A percentile compares a stretch with the other conserved stretches of the same genome.
These are phyloP conservation scores for Miichthys miiuy DNA, from an alignment of 2,797 vertebrate genomes.

Conservation along the genomic window DNA sequence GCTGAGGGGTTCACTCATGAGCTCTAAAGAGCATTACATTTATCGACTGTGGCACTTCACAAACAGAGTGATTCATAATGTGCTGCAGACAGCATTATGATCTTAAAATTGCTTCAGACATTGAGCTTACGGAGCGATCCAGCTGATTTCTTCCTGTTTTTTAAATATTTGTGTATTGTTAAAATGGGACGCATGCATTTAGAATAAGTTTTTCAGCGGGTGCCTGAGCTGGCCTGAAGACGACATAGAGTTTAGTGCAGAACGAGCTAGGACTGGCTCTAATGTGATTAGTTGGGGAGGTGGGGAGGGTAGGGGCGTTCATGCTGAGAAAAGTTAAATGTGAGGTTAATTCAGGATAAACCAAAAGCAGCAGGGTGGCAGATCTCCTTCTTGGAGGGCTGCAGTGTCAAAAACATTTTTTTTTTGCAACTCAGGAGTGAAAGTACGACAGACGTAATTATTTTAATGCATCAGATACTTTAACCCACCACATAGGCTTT, in stretches of 20 bases:
- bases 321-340: constrained; percentile 80
- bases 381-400: constrained; percentile 65
- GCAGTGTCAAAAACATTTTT: constrained; percentile 66
- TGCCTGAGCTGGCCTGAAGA: constrained; percentile 54
- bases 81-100: constrained; percentile 82
- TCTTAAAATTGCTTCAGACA: constrained; percentile 62
- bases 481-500: constrained; percentile 6
- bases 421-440: constrained; percentile 8
- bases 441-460: constrained; percentile 7
- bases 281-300: constrained; percentile 72
- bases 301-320: constrained; percentile 54
- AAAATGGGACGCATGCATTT: constrained; percentile 74
- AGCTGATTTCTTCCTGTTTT: constrained; percentile 43
- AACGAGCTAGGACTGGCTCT: constrained; percentile 66
- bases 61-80: constrained; percentile 81
- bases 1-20: constrained; percentile 44
- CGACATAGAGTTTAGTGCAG: constrained; percentile 63
- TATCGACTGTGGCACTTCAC: constrained; percentile 57
- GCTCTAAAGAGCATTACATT: constrained; percentile 44
- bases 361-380: constrained; percentile 65
- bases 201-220: constrained; percentile 37
- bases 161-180: constrained; percentile 19
- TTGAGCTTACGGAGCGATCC: constrained; percentile 51
- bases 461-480: constrained; percentile 27
- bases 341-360: constrained; percentile 75